Conservation (phyloP, 2,113 vertebrate genomes). For the Alethe castanea region DNA sequence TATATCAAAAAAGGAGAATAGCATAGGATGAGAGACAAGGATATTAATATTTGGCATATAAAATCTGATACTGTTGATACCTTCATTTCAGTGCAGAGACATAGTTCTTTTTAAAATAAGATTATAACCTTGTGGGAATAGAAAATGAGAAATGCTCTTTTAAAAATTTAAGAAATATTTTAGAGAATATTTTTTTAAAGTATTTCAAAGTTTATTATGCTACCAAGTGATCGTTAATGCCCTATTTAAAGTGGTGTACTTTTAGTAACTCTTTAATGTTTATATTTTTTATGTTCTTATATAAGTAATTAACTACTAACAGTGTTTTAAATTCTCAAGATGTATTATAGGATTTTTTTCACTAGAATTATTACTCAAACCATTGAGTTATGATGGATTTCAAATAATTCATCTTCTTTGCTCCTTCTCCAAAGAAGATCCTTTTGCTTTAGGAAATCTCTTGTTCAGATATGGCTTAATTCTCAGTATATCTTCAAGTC, state of each 20-base stretch:
- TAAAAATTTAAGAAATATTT: background rate
- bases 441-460: background rate
- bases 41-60: background rate
- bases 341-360: background rate
- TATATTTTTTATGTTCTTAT: background rate
- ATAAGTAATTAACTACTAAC: background rate
- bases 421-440: background rate
- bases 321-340: background rate
- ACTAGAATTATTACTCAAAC: background rate
- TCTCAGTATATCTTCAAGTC: background rate
- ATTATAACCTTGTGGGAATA: background rate
- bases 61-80: background rate
- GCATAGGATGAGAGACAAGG: background rate
- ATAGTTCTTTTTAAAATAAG: background rate
- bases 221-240: background rate
- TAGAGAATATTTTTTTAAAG: background rate
- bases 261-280: background rate
- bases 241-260: background rate
- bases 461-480: background rate
- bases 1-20: background rate
- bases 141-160: background rate
- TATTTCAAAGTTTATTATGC: background rate
- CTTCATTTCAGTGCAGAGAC: background rate
- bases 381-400: background rate
- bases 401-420: background rate